These are phyloP conservation scores for Pandemis cinnamomeana DNA, from an alignment of 2,888 invertebrate species.

Conservation along the genomic window DNA sequence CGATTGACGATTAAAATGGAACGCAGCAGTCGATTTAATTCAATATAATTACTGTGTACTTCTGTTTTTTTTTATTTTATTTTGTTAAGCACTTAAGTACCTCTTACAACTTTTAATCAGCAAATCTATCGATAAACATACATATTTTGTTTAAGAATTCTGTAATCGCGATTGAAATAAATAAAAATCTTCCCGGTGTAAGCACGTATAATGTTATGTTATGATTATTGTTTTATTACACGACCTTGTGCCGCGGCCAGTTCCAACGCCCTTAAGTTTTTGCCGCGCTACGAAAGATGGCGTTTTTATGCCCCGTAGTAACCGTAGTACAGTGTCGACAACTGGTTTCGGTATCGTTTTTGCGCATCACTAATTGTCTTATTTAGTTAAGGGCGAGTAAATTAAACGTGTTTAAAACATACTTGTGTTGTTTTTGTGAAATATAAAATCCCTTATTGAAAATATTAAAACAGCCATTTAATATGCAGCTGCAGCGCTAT, in stretches of 20 bases:
- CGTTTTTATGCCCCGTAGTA: constrained; percentile 33
- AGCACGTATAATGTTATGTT: constrained; percentile 12
- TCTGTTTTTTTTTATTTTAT: background rate
- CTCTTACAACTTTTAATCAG: too few relatives aligned
- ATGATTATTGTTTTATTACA: constrained; percentile 30
- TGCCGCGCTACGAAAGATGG: constrained; percentile 10
- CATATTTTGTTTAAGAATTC: background rate
- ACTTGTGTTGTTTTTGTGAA: constrained; percentile 2
- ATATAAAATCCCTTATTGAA: background rate
- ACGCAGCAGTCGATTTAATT: constrained; percentile 21
- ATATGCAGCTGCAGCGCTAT: background rate
- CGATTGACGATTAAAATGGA: constrained; percentile 25
- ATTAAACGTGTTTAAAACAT: constrained; percentile 24
- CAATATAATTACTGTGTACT: constrained; percentile 6
- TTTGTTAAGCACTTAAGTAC: too few relatives aligned
- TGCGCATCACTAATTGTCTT: constrained; percentile 40
- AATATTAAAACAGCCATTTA: background rate
- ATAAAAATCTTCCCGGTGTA: background rate
- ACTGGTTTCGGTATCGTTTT: constrained; percentile 40
- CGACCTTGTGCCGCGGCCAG: constrained; percentile 33
- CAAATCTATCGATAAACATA: too few relatives aligned
- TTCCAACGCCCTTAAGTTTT: constrained; percentile 39
- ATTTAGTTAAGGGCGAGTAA: constrained; percentile 37
- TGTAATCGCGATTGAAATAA: background rate
- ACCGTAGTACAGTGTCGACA: constrained; percentile 38